phyloP scores from a whole-genome alignment of 1,140 invertebrate genomes.

The Gonioctena quinquepunctata region DNA sequence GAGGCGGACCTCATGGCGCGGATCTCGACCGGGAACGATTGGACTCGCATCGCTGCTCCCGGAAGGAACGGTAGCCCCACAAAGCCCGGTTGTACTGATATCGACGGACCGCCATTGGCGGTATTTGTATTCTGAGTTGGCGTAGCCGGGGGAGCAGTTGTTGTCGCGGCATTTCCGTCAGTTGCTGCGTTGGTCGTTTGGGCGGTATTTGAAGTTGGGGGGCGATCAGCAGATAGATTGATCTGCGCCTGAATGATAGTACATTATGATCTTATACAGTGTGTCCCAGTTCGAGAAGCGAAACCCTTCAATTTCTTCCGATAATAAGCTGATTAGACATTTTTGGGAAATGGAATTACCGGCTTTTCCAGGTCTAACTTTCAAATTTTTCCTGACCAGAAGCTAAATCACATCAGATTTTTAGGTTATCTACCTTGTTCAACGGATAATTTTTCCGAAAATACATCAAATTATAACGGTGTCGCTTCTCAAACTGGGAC shows the following conservation, averaged over 20 bases:
- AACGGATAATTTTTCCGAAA: no score
- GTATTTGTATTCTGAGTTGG: slow-evolving; percentile 15
- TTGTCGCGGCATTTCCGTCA: slow-evolving; percentile 40
- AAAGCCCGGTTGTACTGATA: slow-evolving; percentile 23
- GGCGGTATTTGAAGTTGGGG: slow-evolving; percentile 35
- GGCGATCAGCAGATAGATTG: slow-evolving; percentile 55
- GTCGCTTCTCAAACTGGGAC: background rate
- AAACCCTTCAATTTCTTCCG: no score
- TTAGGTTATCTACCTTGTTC: no score
- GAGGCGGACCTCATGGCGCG: slow-evolving; percentile 18
- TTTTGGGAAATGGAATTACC: no score
- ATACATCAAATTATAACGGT: no score
- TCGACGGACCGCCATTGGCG: slow-evolving; percentile 7
- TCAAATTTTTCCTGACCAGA: no score
- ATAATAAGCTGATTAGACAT: no score
- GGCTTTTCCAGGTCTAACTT: no score
- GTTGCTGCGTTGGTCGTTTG: slow-evolving; percentile 34
- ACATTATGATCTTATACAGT: slow-evolving; percentile 1
- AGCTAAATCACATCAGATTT: no score
- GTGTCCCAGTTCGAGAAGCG: no score
- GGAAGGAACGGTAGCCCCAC: slow-evolving; percentile 30
- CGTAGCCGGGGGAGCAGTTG: slow-evolving; percentile 30
- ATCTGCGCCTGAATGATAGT: slow-evolving; percentile 57
- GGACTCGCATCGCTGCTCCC: slow-evolving; percentile 41
- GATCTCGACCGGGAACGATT: slow-evolving; percentile 47